Evolutionary conservation across 2,888 invertebrate species (phyloP), one percentile per base, ranked within the genome.

Genomic region (Cephonodes hylas): DNA sequence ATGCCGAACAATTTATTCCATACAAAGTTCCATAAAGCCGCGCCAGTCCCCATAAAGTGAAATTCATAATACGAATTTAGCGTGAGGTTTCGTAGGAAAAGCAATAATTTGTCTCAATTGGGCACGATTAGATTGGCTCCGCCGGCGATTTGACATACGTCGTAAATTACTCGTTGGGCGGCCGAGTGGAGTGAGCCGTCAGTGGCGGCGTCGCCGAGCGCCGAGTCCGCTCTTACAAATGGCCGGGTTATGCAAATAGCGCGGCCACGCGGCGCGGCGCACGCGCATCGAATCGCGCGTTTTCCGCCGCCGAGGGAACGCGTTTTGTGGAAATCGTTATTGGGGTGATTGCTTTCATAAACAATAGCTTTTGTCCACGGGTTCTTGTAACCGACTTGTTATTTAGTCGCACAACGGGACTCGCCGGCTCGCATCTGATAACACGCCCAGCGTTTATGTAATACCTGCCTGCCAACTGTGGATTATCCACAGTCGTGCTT

Each of bases 41-140:
- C 76, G 74, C 60, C 68, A 38, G 67, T 70, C 71, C 83, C 71
- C 83, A 82, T 84, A 83, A 83, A 86, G 85, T 85, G 88, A 86
- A 89, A 89, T 83, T 83, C 82, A 77, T 83, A 83, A 85, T 84
- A 80, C 83, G 77, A 76, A 87, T 88, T 86, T 87, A 88, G 85
- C 85, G 74, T 84, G 82, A 85, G 84, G 87, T 89, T 91, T 91
- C 89, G 84, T 88, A 87, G 89, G 89, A 91, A 90, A 91, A 91
- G 91, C 89, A 86, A 88, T 92, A 90, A 91, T 91, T 86, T 89
- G 91, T 91, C 89, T 89, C 90, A 91, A 91, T 91, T 91, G 91
- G 89, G 88, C 81, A 80, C 91, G 89, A 91, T 92, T 91, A 89
- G 91, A 91, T 90, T 84, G 88, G 91, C 86, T 88, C 85, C 82